Evolutionary conservation across 1,140 invertebrate species (phyloP).

Genomic region (Panonychus citri): DNA sequence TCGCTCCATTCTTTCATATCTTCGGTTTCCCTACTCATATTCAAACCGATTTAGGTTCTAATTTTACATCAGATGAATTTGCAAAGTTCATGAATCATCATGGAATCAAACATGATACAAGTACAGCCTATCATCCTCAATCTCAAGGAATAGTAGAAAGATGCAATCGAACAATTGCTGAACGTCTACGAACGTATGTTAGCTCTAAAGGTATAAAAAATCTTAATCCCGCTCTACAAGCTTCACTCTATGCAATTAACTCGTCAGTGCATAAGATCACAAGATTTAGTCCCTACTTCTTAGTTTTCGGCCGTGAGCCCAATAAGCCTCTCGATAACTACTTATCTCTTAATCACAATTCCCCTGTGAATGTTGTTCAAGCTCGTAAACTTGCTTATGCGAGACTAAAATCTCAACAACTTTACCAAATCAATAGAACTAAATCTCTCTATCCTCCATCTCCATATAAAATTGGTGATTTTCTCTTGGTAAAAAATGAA

Average conservation of each 20-base stretch:
- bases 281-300: background rate
- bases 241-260: background rate
- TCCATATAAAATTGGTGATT: no score
- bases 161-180: conserved; percentile 14
- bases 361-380: no score
- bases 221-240: background rate
- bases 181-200: background rate
- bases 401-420: no score
- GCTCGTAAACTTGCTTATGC: no score
- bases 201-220: background rate
- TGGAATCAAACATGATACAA: conserved; percentile 13
- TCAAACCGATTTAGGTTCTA: background rate
- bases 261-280: background rate
- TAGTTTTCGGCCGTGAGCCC: background rate
- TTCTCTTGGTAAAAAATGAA: no score
- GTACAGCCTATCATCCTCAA: conserved; percentile 16
- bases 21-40: background rate
- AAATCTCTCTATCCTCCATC: no score
- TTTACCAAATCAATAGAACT: no score
- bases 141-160: conserved; percentile 18
- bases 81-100: conserved; percentile 2
- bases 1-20: no score
- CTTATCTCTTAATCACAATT: background rate
- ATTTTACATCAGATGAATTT: conserved; percentile 18
- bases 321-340: background rate